Evolutionary conservation across 2,113 vertebrate genomes (phyloP), one percentile per base, ranked within the genome.

Genomic region (Ornithorhynchus anatinus): DNA sequence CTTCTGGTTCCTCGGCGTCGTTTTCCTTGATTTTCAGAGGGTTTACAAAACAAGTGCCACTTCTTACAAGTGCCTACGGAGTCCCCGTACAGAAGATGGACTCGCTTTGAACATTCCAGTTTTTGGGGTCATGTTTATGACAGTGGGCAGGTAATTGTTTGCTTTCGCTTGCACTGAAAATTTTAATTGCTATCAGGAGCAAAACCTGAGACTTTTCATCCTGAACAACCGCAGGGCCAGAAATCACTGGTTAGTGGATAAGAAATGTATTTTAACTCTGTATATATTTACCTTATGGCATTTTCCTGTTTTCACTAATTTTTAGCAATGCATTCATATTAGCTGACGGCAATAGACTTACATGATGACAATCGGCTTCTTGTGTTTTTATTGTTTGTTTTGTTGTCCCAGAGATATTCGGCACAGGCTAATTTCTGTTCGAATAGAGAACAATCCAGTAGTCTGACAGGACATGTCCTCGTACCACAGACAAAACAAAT

Each of bases 161-260:
- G 93, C 92, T 94, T 92, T 92, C 86, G 93, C 94, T 96, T 96
- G 95, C 95, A 96, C 95, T 96, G 94, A 93, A 88, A 67, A 85
- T 88, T 86, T 86, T 88, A 77, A 77, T 89, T 88, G 82, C 89
- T 93, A 84, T 89, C 80, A 73, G 91, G 72, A 79, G 65, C 77
- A 85, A 75, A 72, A 67, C 75, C 69, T 58, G 72, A 91, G 85
- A 84, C 35, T 14, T 84, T 91, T 88, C 89, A 90, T 88, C 84
- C 88, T 81, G 77, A 92, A 92, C 81, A 89, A 84, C 86, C 91
- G 88, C 89, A 90, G 91, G 92, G 92, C 89, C 92, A 90, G 87
- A 89, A 94, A 93, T 93, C 87, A 91, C 90, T 92, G 87, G 92
- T 91, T 91, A 85, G 90, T 92, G 91, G 91, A 94, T 94, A 93